Evolutionary conservation across 2,113 vertebrate genomes (phyloP).

Genomic region (Leucopternis melanops): DNA sequence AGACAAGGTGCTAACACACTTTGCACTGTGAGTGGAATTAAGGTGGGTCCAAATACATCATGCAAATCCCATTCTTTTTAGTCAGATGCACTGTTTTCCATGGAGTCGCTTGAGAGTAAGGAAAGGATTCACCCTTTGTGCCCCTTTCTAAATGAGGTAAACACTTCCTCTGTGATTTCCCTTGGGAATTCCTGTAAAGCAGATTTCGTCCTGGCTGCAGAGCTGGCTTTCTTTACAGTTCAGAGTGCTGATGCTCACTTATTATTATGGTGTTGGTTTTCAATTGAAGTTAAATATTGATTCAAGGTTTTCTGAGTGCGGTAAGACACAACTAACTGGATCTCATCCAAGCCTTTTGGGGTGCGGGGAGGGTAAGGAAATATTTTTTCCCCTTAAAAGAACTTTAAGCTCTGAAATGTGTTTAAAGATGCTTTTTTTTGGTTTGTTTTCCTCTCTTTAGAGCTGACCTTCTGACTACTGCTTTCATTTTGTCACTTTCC

Average conservation of each 20-base stretch:
- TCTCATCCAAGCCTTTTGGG: background rate
- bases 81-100: background rate
- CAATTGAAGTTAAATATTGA: conserved; percentile 51
- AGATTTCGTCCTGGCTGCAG: background rate
- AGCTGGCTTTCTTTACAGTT: conserved; percentile 1
- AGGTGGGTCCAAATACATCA: background rate
- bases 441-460: background rate
- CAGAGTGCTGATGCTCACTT: background rate
- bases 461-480: background rate
- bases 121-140: background rate
- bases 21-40: background rate
- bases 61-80: background rate
- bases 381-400: background rate
- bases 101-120: background rate
- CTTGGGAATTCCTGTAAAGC: background rate
- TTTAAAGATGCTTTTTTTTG: background rate
- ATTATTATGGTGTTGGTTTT: conserved; percentile 20
- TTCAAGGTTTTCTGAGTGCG: conserved; percentile 25
- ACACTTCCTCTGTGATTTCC: conserved; percentile 35
- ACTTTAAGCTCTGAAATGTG: background rate
- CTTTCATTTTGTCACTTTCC: background rate
- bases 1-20: background rate
- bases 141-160: conserved; percentile 23
- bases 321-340: background rate
- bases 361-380: background rate